Evolutionary conservation across 2,797 vertebrate genomes (phyloP), one percentile per base, ranked within the genome.

Genomic region (Tachyglossus aculeatus): DNA sequence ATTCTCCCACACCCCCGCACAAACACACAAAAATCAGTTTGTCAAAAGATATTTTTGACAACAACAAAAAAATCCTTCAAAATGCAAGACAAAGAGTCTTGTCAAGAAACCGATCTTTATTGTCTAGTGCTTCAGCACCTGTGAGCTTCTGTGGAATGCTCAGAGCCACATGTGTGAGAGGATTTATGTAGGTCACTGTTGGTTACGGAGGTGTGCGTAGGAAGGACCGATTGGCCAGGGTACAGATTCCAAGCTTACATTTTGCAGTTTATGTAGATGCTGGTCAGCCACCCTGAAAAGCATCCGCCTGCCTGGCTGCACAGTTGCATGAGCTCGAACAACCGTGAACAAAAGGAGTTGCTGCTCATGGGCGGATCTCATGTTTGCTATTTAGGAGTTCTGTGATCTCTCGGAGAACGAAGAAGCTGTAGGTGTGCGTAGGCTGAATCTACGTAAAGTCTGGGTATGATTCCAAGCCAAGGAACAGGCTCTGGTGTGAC

Each of bases 171-270:
- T 67, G 21, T 75, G 63, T 77, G 59, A 74, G 8, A 71, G 19
- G 38, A 77, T 83, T 55, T 87, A 93, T 92, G 88, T 94, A 92
- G 92, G 91, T 91, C 91, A 88, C 51, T 65, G 60, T 27, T 80
- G 77, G 21, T 84, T 76, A 33, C 19, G 74, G 77, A 67, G 81
- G 54, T 73, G 34, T 74, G 41, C 44, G 40, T 3, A 70, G 55
- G 59, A 74, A 73, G 77, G 72, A 41, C 40, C 67, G 71, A 41
- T 40, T 67, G 71, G 50, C 74, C 68, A 53, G 55, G 67, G 86
- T 86, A 41, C 14, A 80, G 69, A 77, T 0, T 21, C 53, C 70
- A 80, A 70, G 24, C 19, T 53, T 6, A 1, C 73, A 66, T 74
- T 77, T 62, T 68, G 51, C 29, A 48, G 57, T 73, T 60, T 62